phyloP scores from a whole-genome alignment of 2,888 invertebrate species.

The Epistrophe grossulariae region DNA sequence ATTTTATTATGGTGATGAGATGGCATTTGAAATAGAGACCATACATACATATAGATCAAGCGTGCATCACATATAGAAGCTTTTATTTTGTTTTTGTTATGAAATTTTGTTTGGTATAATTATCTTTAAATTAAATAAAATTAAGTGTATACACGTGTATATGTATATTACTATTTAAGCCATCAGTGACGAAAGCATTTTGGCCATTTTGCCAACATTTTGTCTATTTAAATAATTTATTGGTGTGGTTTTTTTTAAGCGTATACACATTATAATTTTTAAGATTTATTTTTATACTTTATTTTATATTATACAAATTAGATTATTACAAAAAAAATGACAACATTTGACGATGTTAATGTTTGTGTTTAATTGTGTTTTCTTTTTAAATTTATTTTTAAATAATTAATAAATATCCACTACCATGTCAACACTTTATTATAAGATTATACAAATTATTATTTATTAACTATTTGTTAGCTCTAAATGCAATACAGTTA shows the following conservation, averaged over 20 bases:
- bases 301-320: neutral
- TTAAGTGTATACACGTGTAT: neutral
- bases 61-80: neutral
- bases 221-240: neutral
- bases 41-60: neutral
- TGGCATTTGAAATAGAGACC: neutral
- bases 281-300: neutral
- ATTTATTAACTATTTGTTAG: too few relatives aligned
- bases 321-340: neutral
- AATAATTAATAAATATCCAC: neutral
- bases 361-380: neutral
- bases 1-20: neutral
- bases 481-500: too few relatives aligned
- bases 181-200: slow-evolving; percentile 3
- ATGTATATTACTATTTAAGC: neutral
- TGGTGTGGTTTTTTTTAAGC: neutral
- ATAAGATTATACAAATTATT: too few relatives aligned
- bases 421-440: neutral
- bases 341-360: neutral
- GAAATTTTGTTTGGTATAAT: neutral
- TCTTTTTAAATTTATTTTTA: neutral
- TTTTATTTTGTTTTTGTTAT: neutral
- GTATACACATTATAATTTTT: neutral
- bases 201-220: neutral
- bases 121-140: neutral